phyloP scores from a whole-genome alignment of 2,113 vertebrate genomes.

The Dasypus novemcinctus region DNA sequence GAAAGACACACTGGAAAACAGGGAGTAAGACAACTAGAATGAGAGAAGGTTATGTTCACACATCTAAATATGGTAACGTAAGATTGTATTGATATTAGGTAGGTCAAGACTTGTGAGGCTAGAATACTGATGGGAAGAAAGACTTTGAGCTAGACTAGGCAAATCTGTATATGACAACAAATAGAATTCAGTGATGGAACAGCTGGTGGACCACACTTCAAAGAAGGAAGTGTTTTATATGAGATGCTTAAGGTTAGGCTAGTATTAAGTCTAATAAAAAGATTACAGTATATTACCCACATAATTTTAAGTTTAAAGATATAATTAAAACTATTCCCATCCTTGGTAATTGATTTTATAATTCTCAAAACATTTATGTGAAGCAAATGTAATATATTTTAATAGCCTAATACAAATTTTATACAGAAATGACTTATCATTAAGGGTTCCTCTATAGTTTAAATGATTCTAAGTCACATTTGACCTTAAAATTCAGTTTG shows the following conservation, averaged over 20 bases:
- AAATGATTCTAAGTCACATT: not conserved
- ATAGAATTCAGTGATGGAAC: not conserved
- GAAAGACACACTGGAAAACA: not conserved
- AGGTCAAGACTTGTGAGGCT: not conserved
- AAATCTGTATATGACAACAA: not conserved
- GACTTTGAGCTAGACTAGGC: not conserved
- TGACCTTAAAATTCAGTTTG: slow-evolving; percentile 27
- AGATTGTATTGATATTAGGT: not conserved
- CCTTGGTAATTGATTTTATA: not conserved
- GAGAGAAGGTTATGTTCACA: not conserved
- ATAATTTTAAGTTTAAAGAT: not conserved
- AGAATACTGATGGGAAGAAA: not conserved
- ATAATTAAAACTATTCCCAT: not conserved
- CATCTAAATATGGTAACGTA: not conserved
- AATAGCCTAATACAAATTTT: not conserved
- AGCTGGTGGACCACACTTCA: not conserved
- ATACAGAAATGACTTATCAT: slow-evolving; percentile 3
- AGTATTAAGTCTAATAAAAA: not conserved
- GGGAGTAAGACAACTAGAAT: not conserved
- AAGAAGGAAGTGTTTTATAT: not conserved
- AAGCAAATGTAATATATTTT: not conserved
- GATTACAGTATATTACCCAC: not conserved
- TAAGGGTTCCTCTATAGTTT: not conserved
- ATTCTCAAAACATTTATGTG: slow-evolving; percentile 2
- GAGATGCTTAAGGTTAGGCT: not conserved